Conservation (phyloP, 2,797 vertebrate species). For the Hypotaenidia philippensis region DNA sequence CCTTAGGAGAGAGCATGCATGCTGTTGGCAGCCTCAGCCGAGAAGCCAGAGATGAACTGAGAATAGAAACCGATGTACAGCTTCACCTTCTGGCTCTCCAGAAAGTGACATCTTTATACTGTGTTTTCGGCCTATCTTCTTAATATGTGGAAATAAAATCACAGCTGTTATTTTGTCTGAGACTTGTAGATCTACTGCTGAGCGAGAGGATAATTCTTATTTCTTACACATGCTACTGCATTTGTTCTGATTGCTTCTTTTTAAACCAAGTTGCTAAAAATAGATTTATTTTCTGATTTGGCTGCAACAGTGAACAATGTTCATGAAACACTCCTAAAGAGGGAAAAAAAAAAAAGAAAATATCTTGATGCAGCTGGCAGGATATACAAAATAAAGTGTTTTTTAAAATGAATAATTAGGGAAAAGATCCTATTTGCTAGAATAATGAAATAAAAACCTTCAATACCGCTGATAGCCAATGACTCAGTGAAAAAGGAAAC, state of each 20-base stretch:
- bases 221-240: neutral
- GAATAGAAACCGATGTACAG: neutral
- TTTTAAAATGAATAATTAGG: constrained; percentile 5
- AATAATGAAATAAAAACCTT: constrained; percentile 49
- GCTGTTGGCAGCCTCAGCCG: neutral
- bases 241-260: constrained; percentile 47
- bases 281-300: constrained; percentile 25
- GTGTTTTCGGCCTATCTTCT: constrained; percentile 4
- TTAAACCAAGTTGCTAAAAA: constrained; percentile 41
- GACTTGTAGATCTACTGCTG: neutral
- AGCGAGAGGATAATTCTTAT: neutral
- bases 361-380: constrained; percentile 19
- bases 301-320: neutral
- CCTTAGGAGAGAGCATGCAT: neutral
- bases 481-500: constrained; percentile 31
- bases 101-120: neutral
- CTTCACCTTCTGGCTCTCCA: constrained; percentile 20
- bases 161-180: constrained; percentile 46
- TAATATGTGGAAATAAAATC: constrained; percentile 29
- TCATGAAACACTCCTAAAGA: neutral
- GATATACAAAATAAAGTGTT: neutral
- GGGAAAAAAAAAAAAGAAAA: constrained; percentile 25
- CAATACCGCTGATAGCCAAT: neutral
- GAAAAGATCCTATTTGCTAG: constrained; percentile 17
- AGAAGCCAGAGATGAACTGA: neutral